Conservation (phyloP, 2,797 vertebrate species). For the Falco cherrug region DNA sequence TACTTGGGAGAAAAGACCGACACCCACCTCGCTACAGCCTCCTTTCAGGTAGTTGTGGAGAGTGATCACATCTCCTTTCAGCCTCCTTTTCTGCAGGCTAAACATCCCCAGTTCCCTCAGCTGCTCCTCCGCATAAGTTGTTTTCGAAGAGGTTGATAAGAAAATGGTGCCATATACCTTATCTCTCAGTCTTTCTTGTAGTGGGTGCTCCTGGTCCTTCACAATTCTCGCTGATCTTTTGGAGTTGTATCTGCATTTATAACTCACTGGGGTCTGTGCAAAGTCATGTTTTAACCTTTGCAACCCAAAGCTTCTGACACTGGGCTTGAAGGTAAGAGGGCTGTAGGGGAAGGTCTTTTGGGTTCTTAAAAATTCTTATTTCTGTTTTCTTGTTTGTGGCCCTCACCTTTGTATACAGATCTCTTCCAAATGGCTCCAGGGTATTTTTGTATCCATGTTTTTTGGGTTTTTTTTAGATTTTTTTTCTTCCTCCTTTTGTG, state of each 20-base stretch:
- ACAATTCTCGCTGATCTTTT: neutral
- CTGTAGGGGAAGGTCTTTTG: neutral
- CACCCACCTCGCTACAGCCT: neutral
- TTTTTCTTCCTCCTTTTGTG: neutral
- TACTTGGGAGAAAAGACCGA: neutral
- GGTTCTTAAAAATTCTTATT: neutral
- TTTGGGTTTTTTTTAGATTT: too few relatives aligned
- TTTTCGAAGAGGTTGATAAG: neutral
- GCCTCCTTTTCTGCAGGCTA: too few relatives aligned
- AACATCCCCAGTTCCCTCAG: neutral
- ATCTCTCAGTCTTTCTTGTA: neutral
- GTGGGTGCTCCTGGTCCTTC: neutral
- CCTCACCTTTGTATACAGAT: neutral
- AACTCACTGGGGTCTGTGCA: neutral
- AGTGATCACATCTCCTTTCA: too few relatives aligned
- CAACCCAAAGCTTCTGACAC: neutral
- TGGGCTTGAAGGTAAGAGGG: neutral
- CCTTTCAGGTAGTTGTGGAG: too few relatives aligned
- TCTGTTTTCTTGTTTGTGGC: neutral
- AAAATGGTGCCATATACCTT: neutral
- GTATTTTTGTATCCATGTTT: neutral
- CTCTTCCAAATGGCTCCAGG: neutral
- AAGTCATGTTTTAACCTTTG: neutral
- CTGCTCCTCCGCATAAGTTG: neutral
- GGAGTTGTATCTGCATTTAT: neutral